Evolutionary conservation across 2,888 invertebrate genomes (phyloP).

Genomic region (Isotomurus palustris): DNA sequence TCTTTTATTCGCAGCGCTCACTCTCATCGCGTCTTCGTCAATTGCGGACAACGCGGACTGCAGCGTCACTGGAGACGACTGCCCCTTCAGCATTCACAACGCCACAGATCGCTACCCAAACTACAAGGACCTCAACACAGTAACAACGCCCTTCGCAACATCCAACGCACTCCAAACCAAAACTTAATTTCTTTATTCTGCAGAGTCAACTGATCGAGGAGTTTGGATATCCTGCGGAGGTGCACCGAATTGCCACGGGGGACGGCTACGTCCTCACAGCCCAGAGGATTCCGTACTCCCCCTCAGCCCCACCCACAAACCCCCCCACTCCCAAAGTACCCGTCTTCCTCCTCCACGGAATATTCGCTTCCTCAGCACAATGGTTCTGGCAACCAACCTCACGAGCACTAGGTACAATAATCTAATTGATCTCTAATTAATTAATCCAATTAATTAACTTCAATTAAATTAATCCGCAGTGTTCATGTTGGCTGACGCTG

Average conservation of each 20-base stretch:
- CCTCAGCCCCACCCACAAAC: not conserved
- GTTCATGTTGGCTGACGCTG: constrained; percentile 11
- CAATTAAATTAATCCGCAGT: not conserved
- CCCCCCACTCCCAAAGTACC: not conserved
- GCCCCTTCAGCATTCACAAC: too few relatives aligned
- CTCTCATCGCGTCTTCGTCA: too few relatives aligned
- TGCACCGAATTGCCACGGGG: not conserved
- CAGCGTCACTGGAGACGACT: too few relatives aligned
- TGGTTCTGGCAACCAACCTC: constrained; percentile 1
- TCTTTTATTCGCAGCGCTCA: too few relatives aligned
- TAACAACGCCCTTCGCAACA: not conserved
- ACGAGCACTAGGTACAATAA: not conserved
- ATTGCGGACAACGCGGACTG: too few relatives aligned
- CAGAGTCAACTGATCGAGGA: not conserved
- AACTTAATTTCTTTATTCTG: not conserved
- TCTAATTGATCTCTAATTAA: not conserved
- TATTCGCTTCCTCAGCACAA: constrained; percentile 1
- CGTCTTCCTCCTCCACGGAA: not conserved
- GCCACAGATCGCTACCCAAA: too few relatives aligned
- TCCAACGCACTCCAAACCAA: too few relatives aligned
- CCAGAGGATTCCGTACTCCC: not conserved
- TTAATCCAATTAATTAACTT: not conserved
- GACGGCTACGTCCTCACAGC: not conserved
- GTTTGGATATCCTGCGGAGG: constrained; percentile 1
- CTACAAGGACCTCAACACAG: not conserved